Conservation (phyloP, 2,113 vertebrate species). For the Myotis davidii region DNA sequence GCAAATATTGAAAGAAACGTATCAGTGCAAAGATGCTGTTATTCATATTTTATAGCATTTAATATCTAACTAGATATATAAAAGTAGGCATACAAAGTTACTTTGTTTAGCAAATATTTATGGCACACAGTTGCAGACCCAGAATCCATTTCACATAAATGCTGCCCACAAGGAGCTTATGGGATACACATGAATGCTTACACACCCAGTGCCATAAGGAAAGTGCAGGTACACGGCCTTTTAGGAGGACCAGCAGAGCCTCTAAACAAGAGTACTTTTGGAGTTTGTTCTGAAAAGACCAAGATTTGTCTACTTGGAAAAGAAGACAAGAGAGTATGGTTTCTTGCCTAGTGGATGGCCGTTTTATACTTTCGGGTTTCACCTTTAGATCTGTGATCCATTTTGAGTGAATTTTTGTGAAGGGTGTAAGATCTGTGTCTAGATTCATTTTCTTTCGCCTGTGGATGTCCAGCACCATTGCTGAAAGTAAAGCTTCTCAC, state of each 20-base stretch:
- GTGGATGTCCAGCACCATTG: background rate
- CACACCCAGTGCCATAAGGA: background rate
- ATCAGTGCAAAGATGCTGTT: background rate
- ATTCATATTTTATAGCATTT: background rate
- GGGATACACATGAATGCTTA: background rate
- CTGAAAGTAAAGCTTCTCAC: background rate
- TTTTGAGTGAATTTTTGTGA: background rate
- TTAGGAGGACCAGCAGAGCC: background rate
- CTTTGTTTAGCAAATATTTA: background rate
- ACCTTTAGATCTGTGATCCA: background rate
- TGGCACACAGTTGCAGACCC: background rate
- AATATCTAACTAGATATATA: background rate
- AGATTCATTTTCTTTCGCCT: background rate
- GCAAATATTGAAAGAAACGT: background rate
- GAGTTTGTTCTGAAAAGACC: background rate
- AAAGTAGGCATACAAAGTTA: background rate
- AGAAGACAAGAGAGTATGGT: background rate
- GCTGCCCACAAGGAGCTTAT: background rate
- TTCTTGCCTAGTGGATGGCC: background rate
- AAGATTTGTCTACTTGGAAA: background rate
- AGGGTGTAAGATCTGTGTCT: background rate
- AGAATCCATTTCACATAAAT: background rate
- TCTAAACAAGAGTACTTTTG: background rate
- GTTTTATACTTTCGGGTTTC: background rate
- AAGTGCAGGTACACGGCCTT: background rate